These are phyloP conservation scores for Gallinago media DNA, from an alignment of 2,113 vertebrate species.

Conservation along the genomic window DNA sequence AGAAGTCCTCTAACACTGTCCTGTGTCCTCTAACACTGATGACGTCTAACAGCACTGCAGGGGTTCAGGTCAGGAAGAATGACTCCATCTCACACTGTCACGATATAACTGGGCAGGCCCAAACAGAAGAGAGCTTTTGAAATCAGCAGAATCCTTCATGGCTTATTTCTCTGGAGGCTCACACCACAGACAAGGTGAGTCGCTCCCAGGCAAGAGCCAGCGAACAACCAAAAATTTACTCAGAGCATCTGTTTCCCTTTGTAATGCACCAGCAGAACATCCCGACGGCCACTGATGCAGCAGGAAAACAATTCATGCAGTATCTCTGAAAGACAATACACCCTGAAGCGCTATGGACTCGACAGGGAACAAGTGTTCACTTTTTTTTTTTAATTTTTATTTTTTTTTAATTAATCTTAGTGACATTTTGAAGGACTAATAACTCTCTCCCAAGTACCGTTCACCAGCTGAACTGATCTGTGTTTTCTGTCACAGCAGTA, in stretches of 20 bases:
- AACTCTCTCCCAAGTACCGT: neutral
- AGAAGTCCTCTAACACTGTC: neutral
- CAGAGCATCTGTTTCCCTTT: neutral
- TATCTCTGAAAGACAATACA: neutral
- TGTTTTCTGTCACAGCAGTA: neutral
- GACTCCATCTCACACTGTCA: neutral
- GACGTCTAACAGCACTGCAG: rapidly evolving
- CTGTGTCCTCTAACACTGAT: neutral
- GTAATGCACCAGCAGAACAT: neutral
- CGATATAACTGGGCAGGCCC: neutral
- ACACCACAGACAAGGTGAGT: neutral
- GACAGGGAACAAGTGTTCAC: neutral
- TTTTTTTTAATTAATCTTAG: neutral
- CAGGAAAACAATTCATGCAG: neutral
- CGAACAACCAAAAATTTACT: neutral
- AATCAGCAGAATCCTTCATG: neutral
- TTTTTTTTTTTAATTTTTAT: neutral
- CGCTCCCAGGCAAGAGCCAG: neutral
- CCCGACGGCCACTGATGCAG: rapidly evolving
- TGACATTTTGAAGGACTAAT: neutral
- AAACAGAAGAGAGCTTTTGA: neutral
- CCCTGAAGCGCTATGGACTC: neutral
- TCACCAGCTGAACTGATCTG: neutral
- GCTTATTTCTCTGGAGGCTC: neutral
- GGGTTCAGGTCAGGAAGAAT: neutral